Percentiles rank a stretch among this genome's conserved stretches.
Evolutionary conservation across 2,888 invertebrate species (phyloP).

Genomic region (Omphaloscelis lunosa): DNA sequence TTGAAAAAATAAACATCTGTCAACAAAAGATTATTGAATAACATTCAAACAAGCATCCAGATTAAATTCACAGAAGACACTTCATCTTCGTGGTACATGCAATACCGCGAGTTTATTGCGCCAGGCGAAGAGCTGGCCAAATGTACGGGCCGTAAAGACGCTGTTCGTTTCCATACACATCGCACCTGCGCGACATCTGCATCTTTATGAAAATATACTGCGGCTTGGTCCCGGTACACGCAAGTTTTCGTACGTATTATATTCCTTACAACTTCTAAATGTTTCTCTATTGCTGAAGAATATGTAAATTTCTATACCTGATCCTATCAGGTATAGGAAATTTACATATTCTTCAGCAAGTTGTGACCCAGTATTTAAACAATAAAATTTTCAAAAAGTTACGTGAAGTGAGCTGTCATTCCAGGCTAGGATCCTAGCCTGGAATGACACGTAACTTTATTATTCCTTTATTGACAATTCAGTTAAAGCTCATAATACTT

Average conservation of each 20-base stretch:
- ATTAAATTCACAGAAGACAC: constrained; percentile 31
- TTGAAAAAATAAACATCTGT: neutral
- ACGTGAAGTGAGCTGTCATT: neutral
- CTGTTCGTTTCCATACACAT: constrained; percentile 45
- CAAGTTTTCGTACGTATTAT: neutral
- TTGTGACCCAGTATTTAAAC: neutral
- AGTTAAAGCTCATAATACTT: too few relatives aligned
- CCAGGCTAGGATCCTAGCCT: too few relatives aligned
- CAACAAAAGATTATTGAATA: neutral
- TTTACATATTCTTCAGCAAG: neutral
- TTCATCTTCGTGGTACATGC: constrained; percentile 52
- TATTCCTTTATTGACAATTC: too few relatives aligned
- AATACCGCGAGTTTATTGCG: constrained; percentile 65
- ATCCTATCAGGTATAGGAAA: neutral
- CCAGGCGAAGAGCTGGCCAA: constrained; percentile 55
- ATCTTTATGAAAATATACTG: constrained; percentile 61
- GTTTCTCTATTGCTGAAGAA: neutral
- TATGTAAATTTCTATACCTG: too few relatives aligned
- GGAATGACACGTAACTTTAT: too few relatives aligned
- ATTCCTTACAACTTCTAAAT: neutral
- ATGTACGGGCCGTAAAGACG: constrained; percentile 65
- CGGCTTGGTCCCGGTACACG: neutral
- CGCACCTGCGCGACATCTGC: constrained; percentile 61
- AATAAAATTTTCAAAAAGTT: neutral
- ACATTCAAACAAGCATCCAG: constrained; percentile 8